These are phyloP conservation scores for Uloborus diversus DNA, from an alignment of 1,140 invertebrate genomes.

Conservation along the genomic window DNA sequence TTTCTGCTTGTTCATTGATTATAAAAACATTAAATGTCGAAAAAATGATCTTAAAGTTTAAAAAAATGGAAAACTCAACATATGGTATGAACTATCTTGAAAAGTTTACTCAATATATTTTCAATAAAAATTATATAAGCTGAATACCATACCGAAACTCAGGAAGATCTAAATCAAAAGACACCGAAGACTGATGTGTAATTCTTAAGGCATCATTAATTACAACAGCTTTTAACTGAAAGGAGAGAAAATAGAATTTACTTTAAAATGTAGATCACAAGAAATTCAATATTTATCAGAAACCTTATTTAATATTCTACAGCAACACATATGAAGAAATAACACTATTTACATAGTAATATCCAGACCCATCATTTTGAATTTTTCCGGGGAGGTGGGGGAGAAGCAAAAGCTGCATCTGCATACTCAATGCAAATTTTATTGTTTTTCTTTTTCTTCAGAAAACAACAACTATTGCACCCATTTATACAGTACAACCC, in stretches of 20 bases:
- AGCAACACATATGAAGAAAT: background rate
- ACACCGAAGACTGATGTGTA: conserved; percentile 80
- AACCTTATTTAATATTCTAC: background rate
- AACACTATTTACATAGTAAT: background rate
- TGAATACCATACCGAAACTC: conserved; percentile 79
- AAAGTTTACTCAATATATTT: background rate
- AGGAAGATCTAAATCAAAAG: conserved; percentile 89
- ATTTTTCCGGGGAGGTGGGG: no score
- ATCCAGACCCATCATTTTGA: no score
- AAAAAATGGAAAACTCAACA: no score
- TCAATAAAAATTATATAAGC: background rate
- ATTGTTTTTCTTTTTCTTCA: no score
- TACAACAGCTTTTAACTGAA: conserved; percentile 88
- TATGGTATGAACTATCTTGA: no score
- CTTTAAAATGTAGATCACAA: background rate
- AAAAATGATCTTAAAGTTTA: no score
- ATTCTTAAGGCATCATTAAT: conserved; percentile 79
- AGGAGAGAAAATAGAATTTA: conserved; percentile 62
- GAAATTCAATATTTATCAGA: background rate
- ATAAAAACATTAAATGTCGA: no score
- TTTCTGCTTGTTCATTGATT: no score
- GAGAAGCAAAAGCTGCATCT: background rate
- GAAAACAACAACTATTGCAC: no score
- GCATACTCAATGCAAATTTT: background rate
- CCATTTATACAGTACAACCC: no score